Evolutionary conservation across 2,888 invertebrate species (phyloP).

Genomic region (Cordilura impudica): DNA sequence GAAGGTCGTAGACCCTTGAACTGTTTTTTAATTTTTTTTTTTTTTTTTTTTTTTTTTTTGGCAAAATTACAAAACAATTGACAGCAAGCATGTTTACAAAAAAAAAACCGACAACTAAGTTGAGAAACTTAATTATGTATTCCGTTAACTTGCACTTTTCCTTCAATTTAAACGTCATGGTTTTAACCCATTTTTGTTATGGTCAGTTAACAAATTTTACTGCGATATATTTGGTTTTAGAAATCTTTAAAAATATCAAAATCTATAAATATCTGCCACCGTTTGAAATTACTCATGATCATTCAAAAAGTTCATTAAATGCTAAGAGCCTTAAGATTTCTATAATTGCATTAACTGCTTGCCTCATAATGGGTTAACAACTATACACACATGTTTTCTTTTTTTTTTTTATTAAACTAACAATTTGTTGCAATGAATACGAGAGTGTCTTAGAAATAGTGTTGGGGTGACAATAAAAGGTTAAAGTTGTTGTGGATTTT

Average conservation of each 20-base stretch:
- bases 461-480: slow-evolving; percentile 43
- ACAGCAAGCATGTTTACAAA: not conserved
- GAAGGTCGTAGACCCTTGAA: not conserved
- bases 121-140: not conserved
- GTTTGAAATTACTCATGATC: too few relatives aligned
- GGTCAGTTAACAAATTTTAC: not conserved
- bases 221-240: too few relatives aligned
- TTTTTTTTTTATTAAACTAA: not conserved
- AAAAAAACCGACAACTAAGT: not conserved
- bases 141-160: not conserved
- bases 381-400: slow-evolving; percentile 10
- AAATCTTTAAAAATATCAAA: too few relatives aligned
- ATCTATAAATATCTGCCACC: too few relatives aligned
- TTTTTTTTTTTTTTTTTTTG: too few relatives aligned
- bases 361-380: not conserved
- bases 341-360: too few relatives aligned
- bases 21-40: too few relatives aligned
- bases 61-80: not conserved
- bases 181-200: not conserved
- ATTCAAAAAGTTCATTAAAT: too few relatives aligned
- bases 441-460: too few relatives aligned
- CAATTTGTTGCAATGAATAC: not conserved
- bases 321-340: too few relatives aligned
- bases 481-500: slow-evolving; percentile 37
- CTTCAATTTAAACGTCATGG: not conserved